Evolutionary conservation across 2,797 vertebrate genomes (phyloP).

Genomic region (Anguilla obscura): DNA sequence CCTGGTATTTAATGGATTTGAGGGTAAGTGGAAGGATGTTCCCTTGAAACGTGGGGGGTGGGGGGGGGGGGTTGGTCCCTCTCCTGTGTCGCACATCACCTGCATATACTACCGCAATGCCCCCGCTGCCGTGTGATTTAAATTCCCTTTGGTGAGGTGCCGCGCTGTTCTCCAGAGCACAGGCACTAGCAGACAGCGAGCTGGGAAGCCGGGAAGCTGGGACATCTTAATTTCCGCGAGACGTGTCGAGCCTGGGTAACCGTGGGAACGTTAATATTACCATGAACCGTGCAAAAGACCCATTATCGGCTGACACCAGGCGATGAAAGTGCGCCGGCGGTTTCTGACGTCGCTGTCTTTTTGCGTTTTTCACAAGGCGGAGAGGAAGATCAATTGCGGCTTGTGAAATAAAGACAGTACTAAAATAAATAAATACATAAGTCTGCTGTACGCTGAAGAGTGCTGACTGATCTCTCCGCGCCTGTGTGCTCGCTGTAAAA

Average conservation of each 20-base stretch:
- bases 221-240: constrained; percentile 1
- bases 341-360: background rate
- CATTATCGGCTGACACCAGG: background rate
- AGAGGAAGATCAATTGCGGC: background rate
- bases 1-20: background rate
- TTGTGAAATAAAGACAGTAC: background rate
- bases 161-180: background rate
- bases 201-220: background rate
- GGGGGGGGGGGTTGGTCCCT: background rate
- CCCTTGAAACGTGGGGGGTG: background rate
- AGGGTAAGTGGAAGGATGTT: background rate
- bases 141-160: background rate
- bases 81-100: background rate
- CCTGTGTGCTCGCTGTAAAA: background rate
- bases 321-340: background rate
- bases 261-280: constrained; percentile 8
- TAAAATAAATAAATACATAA: background rate
- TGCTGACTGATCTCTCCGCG: background rate
- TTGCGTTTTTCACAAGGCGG: background rate
- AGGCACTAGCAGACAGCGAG: background rate
- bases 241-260: background rate
- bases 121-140: background rate
- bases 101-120: background rate
- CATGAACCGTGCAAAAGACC: background rate
- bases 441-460: background rate